Base-by-base conservation (phyloP, 1,140 invertebrate species). In the Drosophila sucinea region DNA sequence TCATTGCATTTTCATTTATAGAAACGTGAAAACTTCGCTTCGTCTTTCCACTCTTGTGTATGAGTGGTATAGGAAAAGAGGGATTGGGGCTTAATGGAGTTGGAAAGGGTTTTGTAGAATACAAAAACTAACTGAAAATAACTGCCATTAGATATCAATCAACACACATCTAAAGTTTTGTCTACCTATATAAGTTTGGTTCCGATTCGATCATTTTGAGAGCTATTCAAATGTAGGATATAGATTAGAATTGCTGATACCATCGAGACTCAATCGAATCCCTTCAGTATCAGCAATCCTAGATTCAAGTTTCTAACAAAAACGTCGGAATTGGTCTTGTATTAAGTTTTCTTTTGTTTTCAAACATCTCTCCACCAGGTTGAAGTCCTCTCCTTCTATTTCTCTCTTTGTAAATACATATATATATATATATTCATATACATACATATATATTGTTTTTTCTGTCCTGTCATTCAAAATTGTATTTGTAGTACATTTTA, bases 391-490 rank as follows among this genome's bases (percentile, higher is more conserved):
- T 47, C 44, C 23, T 17, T 17, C 17, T 17, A 17, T 51, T 10
- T 38, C 8, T 38, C 10, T 38, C 35, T 38, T 10, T 38, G 8
- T 51, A 47, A 44, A 17, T n/a, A 44, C 6, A 44, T 44, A 44
- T 17, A 44, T 44, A 44, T 35, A 6, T 35, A 1, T 6, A 38
- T 38, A 38, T 38, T 11, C 4, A 67, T 72, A 78, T 40, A 61
- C 68, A 64, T 47, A 67, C 77, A 78, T 66, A 69, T 58, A 73
- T 57, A 27, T 51, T 27, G 10, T 54, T 38, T 84, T 81, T 54
- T 76, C 54, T 51, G 38, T 67, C 65, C 54, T 60, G 44, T 27
- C n/a, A 30, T 55, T 25, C 10, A 35, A 30, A 47, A 64, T 64
- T 27, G 32, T 47, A 47, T 63, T 7, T 76, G 29, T 56, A 68